Percentiles rank a stretch among this genome's conserved stretches.
Evolutionary conservation across 2,113 vertebrate species (phyloP).

Genomic region (Dipodomys merriami): DNA sequence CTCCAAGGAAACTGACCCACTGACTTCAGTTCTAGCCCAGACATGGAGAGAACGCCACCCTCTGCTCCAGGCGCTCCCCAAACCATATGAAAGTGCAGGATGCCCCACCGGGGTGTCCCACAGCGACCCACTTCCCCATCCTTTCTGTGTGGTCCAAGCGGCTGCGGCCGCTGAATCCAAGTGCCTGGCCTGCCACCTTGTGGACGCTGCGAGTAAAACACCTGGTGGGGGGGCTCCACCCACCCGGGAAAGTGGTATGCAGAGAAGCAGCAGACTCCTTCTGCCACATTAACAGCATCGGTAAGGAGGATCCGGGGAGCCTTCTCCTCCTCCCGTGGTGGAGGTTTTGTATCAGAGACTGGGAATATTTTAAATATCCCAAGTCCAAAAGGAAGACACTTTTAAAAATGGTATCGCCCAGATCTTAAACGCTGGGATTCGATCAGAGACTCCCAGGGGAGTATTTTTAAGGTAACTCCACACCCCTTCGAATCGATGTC

Average conservation of each 20-base stretch:
- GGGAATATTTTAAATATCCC: constrained; percentile 2
- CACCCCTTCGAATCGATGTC: background rate
- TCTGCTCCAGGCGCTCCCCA: background rate
- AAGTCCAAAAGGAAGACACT: background rate
- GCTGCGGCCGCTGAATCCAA: constrained; percentile 57
- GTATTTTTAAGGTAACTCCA: background rate
- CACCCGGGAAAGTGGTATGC: background rate
- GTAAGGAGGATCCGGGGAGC: no score
- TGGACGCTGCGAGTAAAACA: constrained; percentile 61
- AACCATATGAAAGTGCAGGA: fast-evolving
- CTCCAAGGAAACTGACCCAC: background rate
- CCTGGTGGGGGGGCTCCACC: background rate
- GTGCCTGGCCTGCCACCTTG: constrained; percentile 82
- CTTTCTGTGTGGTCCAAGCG: fast-evolving
- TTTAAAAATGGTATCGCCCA: background rate
- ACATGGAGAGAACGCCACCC: background rate
- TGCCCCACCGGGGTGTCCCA: background rate
- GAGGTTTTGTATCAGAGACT: background rate
- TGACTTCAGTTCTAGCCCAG: background rate
- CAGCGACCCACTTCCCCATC: no score
- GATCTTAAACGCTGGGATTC: background rate
- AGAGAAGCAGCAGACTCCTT: background rate
- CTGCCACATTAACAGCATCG: background rate
- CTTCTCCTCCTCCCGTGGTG: background rate
- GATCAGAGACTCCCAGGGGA: background rate